These are phyloP conservation scores for Bettongia penicillata DNA, from an alignment of 2,113 vertebrate species.

Conservation along the genomic window DNA sequence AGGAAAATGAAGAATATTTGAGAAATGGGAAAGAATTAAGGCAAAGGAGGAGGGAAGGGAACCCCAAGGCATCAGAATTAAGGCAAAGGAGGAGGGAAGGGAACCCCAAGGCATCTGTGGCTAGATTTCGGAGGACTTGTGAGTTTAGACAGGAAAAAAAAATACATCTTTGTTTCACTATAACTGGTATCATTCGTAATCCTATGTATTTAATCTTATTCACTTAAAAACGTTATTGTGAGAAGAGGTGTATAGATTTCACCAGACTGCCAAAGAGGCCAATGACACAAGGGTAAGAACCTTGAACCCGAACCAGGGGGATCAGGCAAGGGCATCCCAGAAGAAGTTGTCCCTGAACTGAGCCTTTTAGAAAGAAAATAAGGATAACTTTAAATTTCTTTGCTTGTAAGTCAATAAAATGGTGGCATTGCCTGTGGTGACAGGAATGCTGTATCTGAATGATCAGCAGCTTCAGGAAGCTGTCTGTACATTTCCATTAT, in stretches of 20 bases:
- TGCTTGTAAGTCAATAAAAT: neutral
- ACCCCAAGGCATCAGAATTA: no score
- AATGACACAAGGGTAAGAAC: neutral
- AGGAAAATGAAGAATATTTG: neutral
- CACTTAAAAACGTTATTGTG: neutral
- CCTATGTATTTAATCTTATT: neutral
- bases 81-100: neutral
- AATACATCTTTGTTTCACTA: neutral
- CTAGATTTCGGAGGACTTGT: neutral
- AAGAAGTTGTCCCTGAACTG: neutral
- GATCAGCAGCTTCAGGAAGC: neutral
- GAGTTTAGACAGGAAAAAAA: neutral
- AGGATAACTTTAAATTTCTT: neutral
- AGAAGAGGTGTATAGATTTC: neutral
- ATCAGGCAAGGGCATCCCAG: neutral
- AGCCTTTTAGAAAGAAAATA: neutral
- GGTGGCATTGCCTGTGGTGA: neutral
- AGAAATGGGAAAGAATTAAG: neutral
- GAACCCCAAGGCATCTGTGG: neutral
- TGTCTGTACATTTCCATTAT: neutral
- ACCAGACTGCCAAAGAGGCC: neutral
- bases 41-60: no score
- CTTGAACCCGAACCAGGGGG: neutral
- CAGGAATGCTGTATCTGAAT: neutral
- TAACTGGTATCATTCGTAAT: neutral